Base-by-base conservation (phyloP, 2,797 vertebrate species). In the Halcyon leucocephala region DNA sequence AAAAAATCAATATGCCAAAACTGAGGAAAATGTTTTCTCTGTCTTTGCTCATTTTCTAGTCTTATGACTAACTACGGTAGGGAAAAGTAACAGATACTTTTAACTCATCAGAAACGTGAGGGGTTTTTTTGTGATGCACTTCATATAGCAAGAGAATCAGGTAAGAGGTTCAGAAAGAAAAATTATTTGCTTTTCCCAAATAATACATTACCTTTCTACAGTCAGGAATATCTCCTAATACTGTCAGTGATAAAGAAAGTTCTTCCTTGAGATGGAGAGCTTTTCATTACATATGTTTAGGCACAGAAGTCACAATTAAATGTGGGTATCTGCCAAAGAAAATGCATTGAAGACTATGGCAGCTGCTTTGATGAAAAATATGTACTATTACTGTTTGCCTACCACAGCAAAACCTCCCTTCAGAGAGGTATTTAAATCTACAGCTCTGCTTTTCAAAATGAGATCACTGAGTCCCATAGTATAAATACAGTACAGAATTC, bases 301-400 rank as follows among this genome's bases (percentile, higher is more conserved):
- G 37, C 48, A 92, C 24, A 28, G 35, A 87, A 95, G 42, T 70
- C 64, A 90, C 44, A 92, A 77, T 86, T 87, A 89, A 95, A 85
- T 31, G 33, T 4, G 5, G 26, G 12, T 25, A 79, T 84, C 51
- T 89, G 81, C 70, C 91, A 94, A 84, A 92, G 26, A 88, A 93
- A 93, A 89, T 12, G 31, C 29, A 67, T 76, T 78, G 90, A 82
- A 78, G 39, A 57, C 92, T 96, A 88, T 74, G 87, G 84, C 51
- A 95, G 90, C 44, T 78, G 58, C 62, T 89, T 89, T 90, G 33
- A 82, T 69, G 69, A 94, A 95, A 95, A 93, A 60, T 33, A 79
- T 3, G 1, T 64, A 86, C 29, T 61, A 79, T 69, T 84, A 49
- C 51, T 84, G 14, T 71, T 93, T 95, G 58, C 41, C 82, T 70